Evolutionary conservation across 2,888 invertebrate genomes (phyloP), one percentile per base, ranked within the genome.

Genomic region (Caenorhabditis sp.): DNA sequence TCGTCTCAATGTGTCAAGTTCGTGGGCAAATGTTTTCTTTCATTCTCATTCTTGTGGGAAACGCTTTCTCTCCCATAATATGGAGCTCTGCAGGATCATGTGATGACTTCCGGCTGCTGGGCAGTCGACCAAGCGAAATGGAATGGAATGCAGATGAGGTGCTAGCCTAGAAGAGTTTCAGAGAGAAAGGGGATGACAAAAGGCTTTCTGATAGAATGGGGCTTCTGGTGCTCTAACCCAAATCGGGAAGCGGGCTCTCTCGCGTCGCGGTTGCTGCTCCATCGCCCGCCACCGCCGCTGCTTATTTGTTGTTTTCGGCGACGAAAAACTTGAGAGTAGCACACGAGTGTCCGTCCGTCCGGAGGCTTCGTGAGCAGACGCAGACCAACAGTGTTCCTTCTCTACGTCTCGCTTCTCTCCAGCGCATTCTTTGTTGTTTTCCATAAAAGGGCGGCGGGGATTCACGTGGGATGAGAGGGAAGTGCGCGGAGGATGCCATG

Each of bases 241-340:
- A 52, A 52, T 35, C 17, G 30, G 52, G 35, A 52, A 46, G 46
- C 24, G 46, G 24, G 26, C 46, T 35, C 22, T 26, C 39, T 59
- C 48, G 56, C 56, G 63, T 56, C 55, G 48, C 63, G 53, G 37
- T 26, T 32, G 50, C 32, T 59, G 58, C 68, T 68, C 55, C 37
- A 13, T 30, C 9, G 30, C 39, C 55, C 37, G 35, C 9, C 9
- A 9, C 39, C 68, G 56, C 52, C 58, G 68, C 50, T 20, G 59
- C 58, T 52, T 68, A 68, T 68, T 68, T 68, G 68, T 68, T 68
- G 52, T 68, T 68, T 66, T 68, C 27, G 46, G 50, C 55, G 46
- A 50, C 48, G 37, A 52, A 68, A 56, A 68, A 68, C 68, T 68
- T 59, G 68, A 68, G 58, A 68, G 68, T 68, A 68, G 68, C 58